Conservation (phyloP, 2,888 invertebrate genomes). For the Arge pagana region DNA sequence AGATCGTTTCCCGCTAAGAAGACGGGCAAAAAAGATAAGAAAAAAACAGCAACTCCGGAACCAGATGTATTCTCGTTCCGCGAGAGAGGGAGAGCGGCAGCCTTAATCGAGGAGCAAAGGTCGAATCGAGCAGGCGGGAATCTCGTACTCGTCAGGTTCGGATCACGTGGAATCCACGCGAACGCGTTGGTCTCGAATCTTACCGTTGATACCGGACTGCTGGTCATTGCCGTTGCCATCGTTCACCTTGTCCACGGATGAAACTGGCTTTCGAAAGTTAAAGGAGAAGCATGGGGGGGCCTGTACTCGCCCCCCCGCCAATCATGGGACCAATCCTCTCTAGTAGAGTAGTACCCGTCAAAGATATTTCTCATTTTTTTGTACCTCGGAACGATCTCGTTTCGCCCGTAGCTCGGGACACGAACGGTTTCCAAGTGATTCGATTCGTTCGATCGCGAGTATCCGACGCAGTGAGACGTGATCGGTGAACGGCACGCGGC, state of each 20-base stretch:
- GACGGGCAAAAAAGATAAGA: not conserved
- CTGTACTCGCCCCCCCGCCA: constrained; percentile 9
- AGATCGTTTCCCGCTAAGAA: too few relatives aligned
- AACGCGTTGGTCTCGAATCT: not conserved
- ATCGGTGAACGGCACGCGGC: too few relatives aligned
- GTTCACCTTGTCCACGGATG: not conserved
- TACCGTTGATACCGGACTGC: not conserved
- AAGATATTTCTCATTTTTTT: too few relatives aligned
- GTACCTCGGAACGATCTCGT: too few relatives aligned
- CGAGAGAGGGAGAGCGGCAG: too few relatives aligned
- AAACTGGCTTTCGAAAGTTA: not conserved
- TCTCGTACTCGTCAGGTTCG: too few relatives aligned
- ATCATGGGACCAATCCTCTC: constrained; percentile 7
- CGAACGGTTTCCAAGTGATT: not conserved
- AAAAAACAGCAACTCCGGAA: too few relatives aligned
- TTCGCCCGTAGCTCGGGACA: too few relatives aligned
- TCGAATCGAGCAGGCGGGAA: not conserved
- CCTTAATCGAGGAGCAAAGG: too few relatives aligned
- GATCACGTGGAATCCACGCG: constrained; percentile 2
- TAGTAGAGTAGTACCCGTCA: not conserved
- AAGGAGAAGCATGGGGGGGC: not conserved
- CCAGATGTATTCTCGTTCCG: too few relatives aligned
- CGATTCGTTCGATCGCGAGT: not conserved
- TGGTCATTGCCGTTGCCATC: not conserved
- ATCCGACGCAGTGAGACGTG: too few relatives aligned